Base-by-base conservation (phyloP, 2,797 vertebrate genomes). In the Lepilemur septentrionalis region DNA sequence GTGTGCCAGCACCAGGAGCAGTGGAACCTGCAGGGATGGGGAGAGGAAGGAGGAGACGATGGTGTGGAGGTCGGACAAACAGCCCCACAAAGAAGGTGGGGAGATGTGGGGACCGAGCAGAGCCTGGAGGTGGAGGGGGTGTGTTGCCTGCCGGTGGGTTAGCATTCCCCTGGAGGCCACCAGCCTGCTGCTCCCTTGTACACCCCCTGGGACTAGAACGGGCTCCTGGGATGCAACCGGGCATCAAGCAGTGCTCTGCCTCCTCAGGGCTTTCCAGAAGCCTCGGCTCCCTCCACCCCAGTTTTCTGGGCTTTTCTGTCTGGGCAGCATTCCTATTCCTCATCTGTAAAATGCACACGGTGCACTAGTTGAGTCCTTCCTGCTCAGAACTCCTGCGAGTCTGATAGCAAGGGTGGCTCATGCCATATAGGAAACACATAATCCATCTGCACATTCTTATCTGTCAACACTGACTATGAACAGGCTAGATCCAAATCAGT, bases 1-100 rank as follows among this genome's bases (percentile, higher is more conserved):
- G 82, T 91, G 55, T 97, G 98, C 88, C 87, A 92, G 88, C 98
- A 98, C 35, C 79, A 93, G 46, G 98, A 98, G 70, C 98, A 98
- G 48, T 85, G 95, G 92, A 98, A 98, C 87, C 98, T 98, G 84
- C 5, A 3, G 32, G n/a, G 32, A 41, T 8, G 28, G 32, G 18
- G 35, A n/a, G 18, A 57, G 22, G 20, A 4, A 59, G 43, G 41
- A 61, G 50, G 35, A 38, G 32, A 78, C 5, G 30, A 30, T 1
- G 0, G 17, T 52, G 18, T 55, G 63, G 23, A 67, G 52, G 50
- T 1, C 7, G 30, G 41, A 46, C 13, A 89, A 87, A 61, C 22
- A 38, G 28, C 30, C 4, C 11, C 41, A 48, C 20, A 30, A 78
- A 61, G 43, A 2, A 3, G 5, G 32, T 35, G 10, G 18, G 12